Percentiles rank a stretch among this genome's conserved stretches.
These are phyloP conservation scores for Urechis unicinctus DNA, from an alignment of 2,888 invertebrate genomes.

Conservation along the genomic window DNA sequence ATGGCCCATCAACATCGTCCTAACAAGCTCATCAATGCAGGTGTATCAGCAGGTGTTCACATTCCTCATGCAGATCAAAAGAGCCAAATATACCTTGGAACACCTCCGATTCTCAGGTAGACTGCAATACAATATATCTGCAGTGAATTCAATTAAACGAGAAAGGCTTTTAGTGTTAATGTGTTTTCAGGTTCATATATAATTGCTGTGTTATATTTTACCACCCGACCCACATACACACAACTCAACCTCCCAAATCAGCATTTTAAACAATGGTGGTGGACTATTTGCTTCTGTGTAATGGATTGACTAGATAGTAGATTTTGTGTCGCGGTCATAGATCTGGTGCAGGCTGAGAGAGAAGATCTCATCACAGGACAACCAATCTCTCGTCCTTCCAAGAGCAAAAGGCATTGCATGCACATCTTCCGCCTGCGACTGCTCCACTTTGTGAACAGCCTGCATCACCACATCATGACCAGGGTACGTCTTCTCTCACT, in stretches of 20 bases:
- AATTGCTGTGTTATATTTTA: no score
- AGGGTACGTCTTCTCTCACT: slow-evolving; percentile 25
- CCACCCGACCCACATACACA: no score
- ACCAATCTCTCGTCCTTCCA: no score
- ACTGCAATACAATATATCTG: no score
- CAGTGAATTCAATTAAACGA: no score
- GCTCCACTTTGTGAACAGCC: slow-evolving; percentile 49
- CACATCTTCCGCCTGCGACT: slow-evolving; percentile 45
- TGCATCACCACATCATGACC: slow-evolving; percentile 50
- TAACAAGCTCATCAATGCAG: slow-evolving; percentile 33
- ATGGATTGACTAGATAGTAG: neutral
- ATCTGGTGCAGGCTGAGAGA: no score
- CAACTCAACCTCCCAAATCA: no score
- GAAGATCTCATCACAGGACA: no score
- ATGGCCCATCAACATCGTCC: slow-evolving; percentile 46
- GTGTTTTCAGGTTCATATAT: no score
- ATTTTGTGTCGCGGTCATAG: neutral
- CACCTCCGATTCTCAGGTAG: slow-evolving; percentile 42
- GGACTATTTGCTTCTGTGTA: neutral
- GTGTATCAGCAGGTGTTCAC: slow-evolving; percentile 46
- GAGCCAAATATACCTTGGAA: slow-evolving; percentile 47
- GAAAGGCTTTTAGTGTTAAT: no score
- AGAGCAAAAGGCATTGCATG: no score
- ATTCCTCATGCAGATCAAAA: slow-evolving; percentile 48
- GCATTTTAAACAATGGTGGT: neutral